phyloP scores from a whole-genome alignment of 2,113 vertebrate genomes.

The Larimichthys polyactis region DNA sequence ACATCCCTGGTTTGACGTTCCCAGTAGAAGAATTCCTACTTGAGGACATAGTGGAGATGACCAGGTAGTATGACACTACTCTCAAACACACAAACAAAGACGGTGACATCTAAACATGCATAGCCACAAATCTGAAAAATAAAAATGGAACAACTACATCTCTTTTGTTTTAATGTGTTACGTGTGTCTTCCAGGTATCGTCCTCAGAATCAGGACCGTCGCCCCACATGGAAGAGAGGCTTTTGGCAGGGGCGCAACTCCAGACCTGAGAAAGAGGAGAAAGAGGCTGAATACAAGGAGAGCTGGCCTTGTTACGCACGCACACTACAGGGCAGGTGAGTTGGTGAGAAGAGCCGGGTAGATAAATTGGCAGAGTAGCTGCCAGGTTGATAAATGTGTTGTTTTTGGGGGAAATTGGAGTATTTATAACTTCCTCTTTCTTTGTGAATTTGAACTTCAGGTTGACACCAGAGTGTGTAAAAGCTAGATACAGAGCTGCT shows the following conservation, averaged over 20 bases:
- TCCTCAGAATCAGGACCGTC: conserved; percentile 85
- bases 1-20: conserved; percentile 96
- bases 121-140: neutral
- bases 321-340: conserved; percentile 87
- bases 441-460: conserved; percentile 22
- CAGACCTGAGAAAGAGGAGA: conserved; percentile 91
- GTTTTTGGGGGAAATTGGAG: conserved; percentile 6
- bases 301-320: conserved; percentile 90
- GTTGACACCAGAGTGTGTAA: neutral
- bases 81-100: neutral
- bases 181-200: conserved; percentile 81
- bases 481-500: conserved; percentile 4
- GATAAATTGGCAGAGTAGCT: conserved; percentile 14
- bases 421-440: neutral
- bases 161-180: neutral
- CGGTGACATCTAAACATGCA: no score
- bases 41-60: conserved; percentile 94
- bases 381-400: conserved; percentile 13
- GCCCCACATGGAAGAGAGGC: conserved; percentile 86
- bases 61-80: conserved; percentile 81
- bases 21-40: conserved; percentile 94
- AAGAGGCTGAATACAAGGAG: conserved; percentile 91
- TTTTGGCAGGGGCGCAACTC: conserved; percentile 91
- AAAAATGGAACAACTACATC: neutral
- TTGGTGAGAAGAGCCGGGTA: neutral